Evolutionary conservation across 1,140 invertebrate genomes (phyloP).

Genomic region (Drosophila arizonae): DNA sequence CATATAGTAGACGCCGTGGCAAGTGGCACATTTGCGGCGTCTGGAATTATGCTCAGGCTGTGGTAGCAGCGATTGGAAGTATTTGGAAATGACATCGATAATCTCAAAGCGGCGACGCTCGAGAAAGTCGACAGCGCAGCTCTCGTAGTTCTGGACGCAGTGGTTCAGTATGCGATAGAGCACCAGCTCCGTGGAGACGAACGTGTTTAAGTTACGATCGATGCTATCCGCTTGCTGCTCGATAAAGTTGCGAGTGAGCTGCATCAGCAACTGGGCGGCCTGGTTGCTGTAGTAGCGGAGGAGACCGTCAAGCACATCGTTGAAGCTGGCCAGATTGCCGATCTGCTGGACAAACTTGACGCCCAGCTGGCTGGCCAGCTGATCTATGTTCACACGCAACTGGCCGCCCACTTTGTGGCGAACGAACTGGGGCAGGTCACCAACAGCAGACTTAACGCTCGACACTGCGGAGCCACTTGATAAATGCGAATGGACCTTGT

Average conservation of each 20-base stretch:
- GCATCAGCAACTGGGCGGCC: conserved; percentile 52
- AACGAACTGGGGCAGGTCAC: conserved; percentile 46
- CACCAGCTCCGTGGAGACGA: conserved; percentile 69
- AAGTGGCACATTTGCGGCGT: conserved; percentile 51
- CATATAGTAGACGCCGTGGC: conserved; percentile 65
- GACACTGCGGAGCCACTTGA: conserved; percentile 26
- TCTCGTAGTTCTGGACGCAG: conserved; percentile 60
- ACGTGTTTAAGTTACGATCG: conserved; percentile 61
- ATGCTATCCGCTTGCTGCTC: conserved; percentile 61
- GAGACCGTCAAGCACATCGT: conserved; percentile 61
- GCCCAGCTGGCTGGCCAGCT: conserved; percentile 50
- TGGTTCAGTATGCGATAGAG: conserved; percentile 66
- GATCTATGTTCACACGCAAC: conserved; percentile 44
- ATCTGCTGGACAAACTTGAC: conserved; percentile 70
- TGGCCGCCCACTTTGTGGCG: conserved; percentile 21
- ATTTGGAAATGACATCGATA: conserved; percentile 46
- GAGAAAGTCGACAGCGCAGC: conserved; percentile 54
- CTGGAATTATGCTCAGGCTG: conserved; percentile 15
- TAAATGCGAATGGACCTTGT: conserved; percentile 52
- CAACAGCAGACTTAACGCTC: conserved; percentile 29
- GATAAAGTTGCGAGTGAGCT: conserved; percentile 62
- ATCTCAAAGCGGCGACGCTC: conserved; percentile 53
- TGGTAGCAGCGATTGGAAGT: conserved; percentile 52
- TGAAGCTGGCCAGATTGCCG: conserved; percentile 48
- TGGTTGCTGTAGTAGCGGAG: conserved; percentile 53